These are phyloP conservation scores for Drosophila murphyi DNA, from an alignment of 1,140 invertebrate genomes.

Conservation along the genomic window DNA sequence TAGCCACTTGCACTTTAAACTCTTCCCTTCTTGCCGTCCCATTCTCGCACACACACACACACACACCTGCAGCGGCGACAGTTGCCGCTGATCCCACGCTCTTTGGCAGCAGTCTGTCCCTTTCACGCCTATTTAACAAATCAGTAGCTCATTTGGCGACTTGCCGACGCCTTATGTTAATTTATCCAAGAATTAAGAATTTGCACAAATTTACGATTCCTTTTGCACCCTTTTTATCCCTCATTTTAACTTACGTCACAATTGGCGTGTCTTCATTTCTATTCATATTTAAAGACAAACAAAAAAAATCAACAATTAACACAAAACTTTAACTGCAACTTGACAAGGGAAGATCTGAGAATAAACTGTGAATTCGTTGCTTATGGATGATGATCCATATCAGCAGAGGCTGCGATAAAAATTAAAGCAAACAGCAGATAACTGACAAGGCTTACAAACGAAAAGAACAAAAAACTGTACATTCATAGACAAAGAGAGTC, in stretches of 20 bases:
- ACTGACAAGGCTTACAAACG: conserved; percentile 36
- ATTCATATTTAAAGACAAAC: conserved; percentile 49
- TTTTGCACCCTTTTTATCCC: neutral
- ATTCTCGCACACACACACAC: neutral
- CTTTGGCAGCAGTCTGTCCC: conserved; percentile 37
- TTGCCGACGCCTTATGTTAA: conserved; percentile 64
- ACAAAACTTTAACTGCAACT: conserved; percentile 28
- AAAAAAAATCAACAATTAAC: conserved; percentile 26
- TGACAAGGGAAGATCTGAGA: conserved; percentile 33
- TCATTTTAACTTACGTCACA: conserved; percentile 69
- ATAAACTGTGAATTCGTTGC: conserved; percentile 39
- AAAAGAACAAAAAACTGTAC: conserved; percentile 37
- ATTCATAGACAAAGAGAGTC: conserved; percentile 40
- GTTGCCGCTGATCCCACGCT: conserved; percentile 62
- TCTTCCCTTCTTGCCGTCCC: conserved; percentile 36
- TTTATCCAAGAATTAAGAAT: conserved; percentile 62
- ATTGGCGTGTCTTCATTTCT: conserved; percentile 75
- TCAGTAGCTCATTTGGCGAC: conserved; percentile 73
- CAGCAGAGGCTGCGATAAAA: conserved; percentile 64
- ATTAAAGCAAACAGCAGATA: conserved; percentile 66
- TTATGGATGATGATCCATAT: conserved; percentile 33
- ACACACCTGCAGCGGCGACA: conserved; percentile 24
- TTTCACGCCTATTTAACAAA: conserved; percentile 78
- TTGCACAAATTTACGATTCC: conserved; percentile 22
- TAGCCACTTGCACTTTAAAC: conserved; percentile 52